Evolutionary conservation across 2,113 vertebrate species (phyloP).

Genomic region (Amphilophus citrinellus): DNA sequence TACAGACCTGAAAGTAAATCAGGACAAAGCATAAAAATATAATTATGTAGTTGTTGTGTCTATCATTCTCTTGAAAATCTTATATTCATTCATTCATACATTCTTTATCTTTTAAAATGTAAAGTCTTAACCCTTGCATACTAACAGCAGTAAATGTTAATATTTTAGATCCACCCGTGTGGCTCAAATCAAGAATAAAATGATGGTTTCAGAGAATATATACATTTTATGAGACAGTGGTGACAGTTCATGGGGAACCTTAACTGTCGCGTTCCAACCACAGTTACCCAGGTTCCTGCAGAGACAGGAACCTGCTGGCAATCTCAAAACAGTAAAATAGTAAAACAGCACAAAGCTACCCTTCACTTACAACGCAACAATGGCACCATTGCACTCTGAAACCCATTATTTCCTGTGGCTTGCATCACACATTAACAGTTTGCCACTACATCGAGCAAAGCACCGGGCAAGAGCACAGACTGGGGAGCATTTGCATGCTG

Average conservation of each 20-base stretch:
- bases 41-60: background rate
- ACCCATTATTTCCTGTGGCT: constrained; percentile 2
- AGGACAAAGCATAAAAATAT: background rate
- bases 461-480: background rate
- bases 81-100: background rate
- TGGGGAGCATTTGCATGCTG: background rate
- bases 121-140: background rate
- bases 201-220: background rate
- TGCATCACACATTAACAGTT: background rate
- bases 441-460: background rate
- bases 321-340: background rate
- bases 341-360: background rate
- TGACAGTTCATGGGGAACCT: background rate
- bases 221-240: background rate
- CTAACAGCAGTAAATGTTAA: background rate
- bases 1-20: background rate
- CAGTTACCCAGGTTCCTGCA: background rate
- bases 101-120: background rate
- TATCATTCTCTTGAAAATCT: background rate
- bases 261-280: background rate
- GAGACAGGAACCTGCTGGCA: background rate
- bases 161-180: background rate
- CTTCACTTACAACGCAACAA: background rate
- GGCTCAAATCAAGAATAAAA: background rate
- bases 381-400: background rate